phyloP scores from a whole-genome alignment of 2,797 vertebrate species.

The Limosa lapponica region DNA sequence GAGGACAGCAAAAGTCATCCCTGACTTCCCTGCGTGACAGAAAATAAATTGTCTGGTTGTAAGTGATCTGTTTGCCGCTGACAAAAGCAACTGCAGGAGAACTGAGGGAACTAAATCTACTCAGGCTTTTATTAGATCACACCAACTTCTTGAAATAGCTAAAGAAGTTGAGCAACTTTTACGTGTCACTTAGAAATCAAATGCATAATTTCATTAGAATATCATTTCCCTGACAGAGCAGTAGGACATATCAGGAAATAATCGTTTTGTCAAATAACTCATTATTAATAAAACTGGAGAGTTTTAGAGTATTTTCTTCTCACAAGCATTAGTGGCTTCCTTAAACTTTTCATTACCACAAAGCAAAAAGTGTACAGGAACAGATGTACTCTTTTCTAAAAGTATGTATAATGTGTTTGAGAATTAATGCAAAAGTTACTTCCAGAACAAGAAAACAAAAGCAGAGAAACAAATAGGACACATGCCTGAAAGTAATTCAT shows the following conservation, averaged over 20 bases:
- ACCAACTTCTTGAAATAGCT: background rate
- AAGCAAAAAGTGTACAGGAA: background rate
- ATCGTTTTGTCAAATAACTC: background rate
- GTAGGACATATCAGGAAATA: background rate
- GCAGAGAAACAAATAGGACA: background rate
- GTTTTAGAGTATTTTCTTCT: background rate
- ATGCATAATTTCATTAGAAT: background rate
- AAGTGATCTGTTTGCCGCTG: background rate
- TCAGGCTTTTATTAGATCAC: background rate
- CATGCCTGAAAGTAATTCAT: conserved; percentile 99
- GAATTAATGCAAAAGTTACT: background rate
- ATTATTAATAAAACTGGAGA: background rate
- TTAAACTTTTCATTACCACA: background rate
- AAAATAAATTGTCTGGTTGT: background rate
- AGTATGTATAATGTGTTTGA: rapidly evolving
- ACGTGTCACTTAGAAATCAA: background rate
- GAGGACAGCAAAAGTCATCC: background rate
- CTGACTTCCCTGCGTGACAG: background rate
- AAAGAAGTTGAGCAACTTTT: background rate
- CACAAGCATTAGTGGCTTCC: background rate
- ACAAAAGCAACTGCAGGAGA: background rate
- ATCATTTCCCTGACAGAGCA: background rate
- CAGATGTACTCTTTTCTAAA: background rate
- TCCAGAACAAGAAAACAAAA: background rate
- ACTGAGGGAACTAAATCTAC: background rate